Evolutionary conservation across 1,140 invertebrate genomes (phyloP).

Genomic region (Temnothorax curvispinosus): DNA sequence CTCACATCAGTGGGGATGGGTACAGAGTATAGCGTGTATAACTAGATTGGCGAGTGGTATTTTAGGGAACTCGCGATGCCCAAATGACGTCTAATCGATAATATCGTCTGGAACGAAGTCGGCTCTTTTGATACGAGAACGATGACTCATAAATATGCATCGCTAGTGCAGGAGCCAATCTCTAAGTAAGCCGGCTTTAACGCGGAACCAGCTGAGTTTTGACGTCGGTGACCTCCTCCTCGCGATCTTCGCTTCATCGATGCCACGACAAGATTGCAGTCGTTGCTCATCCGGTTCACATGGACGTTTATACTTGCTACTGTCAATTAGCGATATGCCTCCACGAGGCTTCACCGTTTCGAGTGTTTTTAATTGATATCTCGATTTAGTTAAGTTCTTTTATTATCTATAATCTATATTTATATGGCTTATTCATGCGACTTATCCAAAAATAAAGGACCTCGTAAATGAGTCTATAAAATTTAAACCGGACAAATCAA

Average conservation of each 20-base stretch:
- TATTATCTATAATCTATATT: too few relatives aligned
- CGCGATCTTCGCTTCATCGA: slow-evolving; percentile 46
- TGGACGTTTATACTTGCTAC: not conserved
- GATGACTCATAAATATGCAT: slow-evolving; percentile 79
- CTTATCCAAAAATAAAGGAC: not conserved
- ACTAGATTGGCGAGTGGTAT: slow-evolving; percentile 29
- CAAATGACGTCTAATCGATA: slow-evolving; percentile 75
- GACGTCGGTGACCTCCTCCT: slow-evolving; percentile 46
- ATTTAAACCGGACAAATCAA: not conserved
- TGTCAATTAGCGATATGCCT: not conserved
- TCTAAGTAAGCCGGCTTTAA: slow-evolving; percentile 69
- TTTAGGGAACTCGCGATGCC: slow-evolving; percentile 35
- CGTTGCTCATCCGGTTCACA: slow-evolving; percentile 31
- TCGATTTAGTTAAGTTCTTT: not conserved
- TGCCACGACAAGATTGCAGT: slow-evolving; percentile 29
- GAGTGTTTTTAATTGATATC: not conserved
- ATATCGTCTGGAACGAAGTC: slow-evolving; percentile 69
- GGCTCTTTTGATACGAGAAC: slow-evolving; percentile 63
- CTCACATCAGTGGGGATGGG: not conserved
- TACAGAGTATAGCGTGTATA: not conserved
- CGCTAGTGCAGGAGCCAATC: slow-evolving; percentile 52
- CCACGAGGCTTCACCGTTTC: not conserved
- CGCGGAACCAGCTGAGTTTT: slow-evolving; percentile 42
- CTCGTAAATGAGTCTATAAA: not conserved
- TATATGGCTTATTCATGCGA: not conserved